Base-by-base conservation (phyloP, 2,797 vertebrate species). In the Coregonus sp. region DNA sequence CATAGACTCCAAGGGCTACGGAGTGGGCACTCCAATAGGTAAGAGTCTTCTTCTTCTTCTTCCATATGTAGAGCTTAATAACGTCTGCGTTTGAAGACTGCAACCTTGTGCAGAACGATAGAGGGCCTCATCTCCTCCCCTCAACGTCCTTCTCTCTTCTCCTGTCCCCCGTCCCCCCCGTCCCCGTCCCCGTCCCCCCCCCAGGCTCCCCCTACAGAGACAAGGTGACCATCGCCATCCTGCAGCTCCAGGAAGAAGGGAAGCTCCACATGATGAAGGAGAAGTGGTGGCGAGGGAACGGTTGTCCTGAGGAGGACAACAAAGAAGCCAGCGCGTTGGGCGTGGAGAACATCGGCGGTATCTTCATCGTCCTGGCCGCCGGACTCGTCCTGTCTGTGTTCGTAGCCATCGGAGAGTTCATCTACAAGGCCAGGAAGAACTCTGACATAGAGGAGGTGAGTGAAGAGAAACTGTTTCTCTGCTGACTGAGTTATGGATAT, bases 201-300 rank as follows among this genome's bases (percentile, higher is more conserved):
- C 14, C 87, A 99, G 98, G 98, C 3, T 99, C 98, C 71, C 98
- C 98, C 0, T 99, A 98, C 90, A 92, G 98, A 79, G 98, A 99
- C 88, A 98, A 97, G 93, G 96, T 99, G 86, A 99, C 98, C 35
- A 98, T 99, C 0, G 98, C 98, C 86, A 98, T 99, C 90, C 96
- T 99, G 40, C 97, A 99, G 91, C 94, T 99, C 59, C 98, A 99
- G 93, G 98, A 99, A 86, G 98, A 98, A 73, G 98, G 98, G 20
- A 99, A 98, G 88, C 91, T 99, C 59, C 98, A 98, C 87, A 97
- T 99, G 97, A 98, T 99, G 97, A 99, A 99, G 88, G 98, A 99
- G 89, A 99, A 98, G 82, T 99, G 98, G 98, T 99, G 98, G 98
- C 83, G 97, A 29, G 98, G 98, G 0, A 98, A 98, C 0, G 98